These are phyloP conservation scores for Brachionus koreanus DNA, from an alignment of 1,140 invertebrate genomes.

Conservation along the genomic window DNA sequence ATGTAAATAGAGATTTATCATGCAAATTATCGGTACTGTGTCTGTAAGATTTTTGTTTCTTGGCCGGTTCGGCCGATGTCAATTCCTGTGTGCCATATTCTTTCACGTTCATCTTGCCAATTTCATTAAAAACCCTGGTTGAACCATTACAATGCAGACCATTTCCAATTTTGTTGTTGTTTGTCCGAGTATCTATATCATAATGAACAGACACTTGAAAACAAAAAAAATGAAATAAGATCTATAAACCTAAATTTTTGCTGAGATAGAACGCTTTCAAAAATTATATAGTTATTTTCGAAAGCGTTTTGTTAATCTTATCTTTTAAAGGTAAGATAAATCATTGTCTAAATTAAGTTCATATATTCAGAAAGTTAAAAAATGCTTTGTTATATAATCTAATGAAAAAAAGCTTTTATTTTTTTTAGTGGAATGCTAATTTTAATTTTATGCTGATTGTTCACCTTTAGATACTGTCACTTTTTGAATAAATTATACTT, in stretches of 20 bases:
- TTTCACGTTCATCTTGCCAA: background rate
- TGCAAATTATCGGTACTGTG: background rate
- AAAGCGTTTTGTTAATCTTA: background rate
- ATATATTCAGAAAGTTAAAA: background rate
- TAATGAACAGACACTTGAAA: background rate
- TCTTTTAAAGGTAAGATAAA: slow-evolving; percentile 4
- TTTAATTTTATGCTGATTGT: background rate
- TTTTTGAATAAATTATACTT: background rate
- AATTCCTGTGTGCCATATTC: background rate
- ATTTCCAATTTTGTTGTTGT: background rate
- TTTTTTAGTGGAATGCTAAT: background rate
- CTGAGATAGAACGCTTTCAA: background rate
- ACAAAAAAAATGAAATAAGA: background rate
- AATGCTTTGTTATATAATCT: background rate
- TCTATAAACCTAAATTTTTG: background rate
- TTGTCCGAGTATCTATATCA: background rate
- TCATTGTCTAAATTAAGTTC: background rate
- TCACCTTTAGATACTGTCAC: background rate
- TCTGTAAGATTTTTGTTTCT: background rate
- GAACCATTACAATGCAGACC: background rate
- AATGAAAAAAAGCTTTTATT: background rate
- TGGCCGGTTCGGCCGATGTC: background rate
- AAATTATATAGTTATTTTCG: background rate
- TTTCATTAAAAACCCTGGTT: background rate
- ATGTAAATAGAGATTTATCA: background rate